Evolutionary conservation across 2,888 invertebrate species (phyloP), one percentile per base, ranked within the genome.

Genomic region (Onthophagus sagittarius): DNA sequence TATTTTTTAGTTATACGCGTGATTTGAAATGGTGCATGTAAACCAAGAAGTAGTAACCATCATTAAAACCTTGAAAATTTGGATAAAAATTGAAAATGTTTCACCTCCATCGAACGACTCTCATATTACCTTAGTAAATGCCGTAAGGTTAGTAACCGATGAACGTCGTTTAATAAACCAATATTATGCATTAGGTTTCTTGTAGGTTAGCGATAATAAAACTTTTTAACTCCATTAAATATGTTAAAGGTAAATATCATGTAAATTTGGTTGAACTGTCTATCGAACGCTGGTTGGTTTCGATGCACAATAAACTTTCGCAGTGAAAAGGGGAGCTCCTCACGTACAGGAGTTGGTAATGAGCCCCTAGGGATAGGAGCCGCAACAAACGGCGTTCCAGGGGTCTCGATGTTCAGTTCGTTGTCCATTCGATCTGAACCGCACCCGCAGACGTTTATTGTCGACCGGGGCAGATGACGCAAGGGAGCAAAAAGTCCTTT

Each of bases 331-430:
- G 67, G 67, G 75, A 73, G 72, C 67, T 67, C 74, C 71, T 73
- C 78, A 74, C 77, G 75, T 77, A 74, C 75, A 74, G 74, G 69
- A 74, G 76, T 74, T 74, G 74, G 76, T 77, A 78, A 78, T 76
- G 78, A 77, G 78, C 74, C 79, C 76, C 76, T 63, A 62, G 77
- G 77, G 79, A 73, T 64, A 71, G 73, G 31, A 74, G 72, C 75
- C 76, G 72, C 75, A 76, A 77, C 77, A 79, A 78, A 76, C 76
- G 73, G 76, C 73, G 75, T 77, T 77, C 76, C 72, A 72, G 23
- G 23, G 67, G 67, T 67, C 39, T 53, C 39, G 67, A 67, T 67
- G 67, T 23, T 67, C 67, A 23, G 67, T 32, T 67, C 67, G 67
- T 67, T 67, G 67, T 67, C 67, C 67, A 32, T 67, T 23, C 67